A percentile compares a stretch with the other conserved stretches of the same genome.
Evolutionary conservation across 2,888 invertebrate genomes (phyloP).

Genomic region (Heliconius charithonia): DNA sequence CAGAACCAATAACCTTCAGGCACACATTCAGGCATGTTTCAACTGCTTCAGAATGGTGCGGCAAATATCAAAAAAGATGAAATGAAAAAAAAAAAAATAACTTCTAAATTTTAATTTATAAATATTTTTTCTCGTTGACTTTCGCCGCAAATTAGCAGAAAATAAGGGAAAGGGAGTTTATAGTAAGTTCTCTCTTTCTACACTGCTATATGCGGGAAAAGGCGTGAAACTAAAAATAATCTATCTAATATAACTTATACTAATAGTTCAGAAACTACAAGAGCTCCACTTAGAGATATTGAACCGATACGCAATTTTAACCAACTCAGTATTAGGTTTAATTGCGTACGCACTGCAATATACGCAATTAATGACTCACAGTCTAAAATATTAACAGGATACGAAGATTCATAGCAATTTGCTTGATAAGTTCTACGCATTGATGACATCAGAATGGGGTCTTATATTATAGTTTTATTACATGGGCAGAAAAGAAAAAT

Average conservation of each 20-base stretch:
- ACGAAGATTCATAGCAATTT: conserved; percentile 24
- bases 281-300: conserved; percentile 41
- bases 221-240: not conserved
- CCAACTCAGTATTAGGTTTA: conserved; percentile 32
- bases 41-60: no score
- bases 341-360: conserved; percentile 33
- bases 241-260: not conserved
- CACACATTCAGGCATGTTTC: no score
- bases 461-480: not conserved
- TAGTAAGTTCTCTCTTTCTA: no score
- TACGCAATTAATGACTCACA: conserved; percentile 31
- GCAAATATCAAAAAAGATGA: no score
- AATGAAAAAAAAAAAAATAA: no score
- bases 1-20: no score
- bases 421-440: conserved; percentile 4
- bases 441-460: conserved; percentile 6
- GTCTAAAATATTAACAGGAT: conserved; percentile 24
- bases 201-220: not conserved
- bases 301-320: conserved; percentile 37
- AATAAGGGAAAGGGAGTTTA: no score
- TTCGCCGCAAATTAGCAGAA: no score
- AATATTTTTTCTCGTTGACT: no score
- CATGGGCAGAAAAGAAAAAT: no score
- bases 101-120: no score
- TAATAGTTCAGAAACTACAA: conserved; percentile 13